Percentiles rank a stretch among this genome's conserved stretches.
These are phyloP conservation scores for Pimpla rufipes DNA, from an alignment of 2,888 invertebrate species.

Conservation along the genomic window DNA sequence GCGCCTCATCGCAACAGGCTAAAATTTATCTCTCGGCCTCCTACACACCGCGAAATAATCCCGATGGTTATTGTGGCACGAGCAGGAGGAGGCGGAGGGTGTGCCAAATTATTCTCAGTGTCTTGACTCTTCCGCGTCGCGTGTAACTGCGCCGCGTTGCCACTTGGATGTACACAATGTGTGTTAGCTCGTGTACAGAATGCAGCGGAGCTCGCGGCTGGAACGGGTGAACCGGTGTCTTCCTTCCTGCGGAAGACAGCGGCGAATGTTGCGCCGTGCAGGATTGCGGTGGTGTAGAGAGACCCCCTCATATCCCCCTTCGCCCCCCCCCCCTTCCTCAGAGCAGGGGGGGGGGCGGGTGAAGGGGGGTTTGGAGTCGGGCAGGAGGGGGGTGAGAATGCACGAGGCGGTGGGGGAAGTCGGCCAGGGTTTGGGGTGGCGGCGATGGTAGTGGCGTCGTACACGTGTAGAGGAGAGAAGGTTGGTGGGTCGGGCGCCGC, in stretches of 20 bases:
- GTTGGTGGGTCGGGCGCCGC: constrained; percentile 64
- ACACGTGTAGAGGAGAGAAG: constrained; percentile 55
- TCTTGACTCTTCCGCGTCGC: constrained; percentile 19
- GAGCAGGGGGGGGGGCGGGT: not conserved
- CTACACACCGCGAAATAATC: not conserved
- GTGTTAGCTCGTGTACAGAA: not conserved
- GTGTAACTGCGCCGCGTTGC: constrained; percentile 5
- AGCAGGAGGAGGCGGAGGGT: not conserved
- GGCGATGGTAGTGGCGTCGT: constrained; percentile 44
- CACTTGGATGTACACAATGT: not conserved
- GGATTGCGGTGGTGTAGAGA: constrained; percentile 56
- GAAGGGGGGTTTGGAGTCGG: not conserved
- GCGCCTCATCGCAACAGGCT: constrained; percentile 26
- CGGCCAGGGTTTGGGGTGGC: constrained; percentile 26
- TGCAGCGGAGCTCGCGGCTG: not conserved
- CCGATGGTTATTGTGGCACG: not conserved
- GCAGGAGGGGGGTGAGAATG: constrained; percentile 23
- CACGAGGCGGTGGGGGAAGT: constrained; percentile 8
- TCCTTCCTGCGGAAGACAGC: constrained; percentile 64
- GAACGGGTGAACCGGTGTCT: constrained; percentile 41
- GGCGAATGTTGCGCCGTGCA: constrained; percentile 56
- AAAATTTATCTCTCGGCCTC: not conserved
- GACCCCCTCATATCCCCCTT: not conserved
- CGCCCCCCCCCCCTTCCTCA: not conserved
- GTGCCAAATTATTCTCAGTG: constrained; percentile 2